A percentile compares a stretch with the other conserved stretches of the same genome.
Conservation (phyloP, 92 coral and sea anemone genomes). For the Actinernus sp. region DNA sequence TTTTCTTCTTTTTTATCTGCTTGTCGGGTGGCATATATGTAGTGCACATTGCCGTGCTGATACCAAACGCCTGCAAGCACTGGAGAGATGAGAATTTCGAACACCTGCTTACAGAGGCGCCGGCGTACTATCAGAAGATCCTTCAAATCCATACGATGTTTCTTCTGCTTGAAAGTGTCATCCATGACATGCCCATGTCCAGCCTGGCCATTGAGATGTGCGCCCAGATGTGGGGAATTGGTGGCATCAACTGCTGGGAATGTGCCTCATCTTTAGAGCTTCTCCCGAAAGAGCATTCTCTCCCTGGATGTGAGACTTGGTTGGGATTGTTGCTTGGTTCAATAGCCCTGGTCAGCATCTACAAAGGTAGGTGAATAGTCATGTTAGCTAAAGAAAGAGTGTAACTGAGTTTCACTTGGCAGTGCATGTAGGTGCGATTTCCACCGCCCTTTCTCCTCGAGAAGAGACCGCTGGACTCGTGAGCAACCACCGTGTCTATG, state of each 20-base stretch:
- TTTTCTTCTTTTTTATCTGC: constrained; percentile 88
- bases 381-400: no score
- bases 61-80: constrained; percentile 87
- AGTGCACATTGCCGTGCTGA: constrained; percentile 73
- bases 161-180: constrained; percentile 75
- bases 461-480: no score
- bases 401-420: no score
- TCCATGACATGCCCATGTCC: constrained; percentile 93
- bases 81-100: constrained; percentile 89
- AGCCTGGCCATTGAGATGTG: constrained; percentile 91
- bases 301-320: constrained; percentile 78
- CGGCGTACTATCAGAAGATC: constrained; percentile 84
- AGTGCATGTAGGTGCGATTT: no score
- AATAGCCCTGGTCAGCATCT: constrained; percentile 88
- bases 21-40: constrained; percentile 81
- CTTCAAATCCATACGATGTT: constrained; percentile 82
- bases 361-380: constrained; percentile 78
- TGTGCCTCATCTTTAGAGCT: constrained; percentile 63
- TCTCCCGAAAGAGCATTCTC: constrained; percentile 67
- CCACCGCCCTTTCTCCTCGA: no score
- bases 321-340: constrained; percentile 89
- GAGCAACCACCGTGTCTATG: no score
- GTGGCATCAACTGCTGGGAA: constrained; percentile 95
- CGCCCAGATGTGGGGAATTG: constrained; percentile 95
- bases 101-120: constrained; percentile 75